Evolutionary conservation across 2,888 invertebrate species (phyloP).

Genomic region (Loripinus fragilis): DNA sequence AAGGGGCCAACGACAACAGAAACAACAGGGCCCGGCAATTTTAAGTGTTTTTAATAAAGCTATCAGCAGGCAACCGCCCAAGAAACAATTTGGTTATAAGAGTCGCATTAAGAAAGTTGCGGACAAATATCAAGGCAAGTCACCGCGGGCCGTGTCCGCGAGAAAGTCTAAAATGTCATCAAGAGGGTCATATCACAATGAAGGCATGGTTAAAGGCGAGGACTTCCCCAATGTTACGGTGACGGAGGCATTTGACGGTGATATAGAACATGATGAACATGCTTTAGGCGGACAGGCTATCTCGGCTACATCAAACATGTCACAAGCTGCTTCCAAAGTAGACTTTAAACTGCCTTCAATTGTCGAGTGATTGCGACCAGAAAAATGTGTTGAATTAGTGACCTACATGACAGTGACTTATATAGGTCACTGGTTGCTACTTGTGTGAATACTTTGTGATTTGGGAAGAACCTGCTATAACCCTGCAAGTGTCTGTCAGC

Average conservation of each 20-base stretch:
- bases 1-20: neutral
- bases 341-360: constrained; percentile 1
- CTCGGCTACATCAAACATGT: neutral
- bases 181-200: neutral
- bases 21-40: neutral
- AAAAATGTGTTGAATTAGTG: too few species aligned
- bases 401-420: too few species aligned
- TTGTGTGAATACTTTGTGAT: too few species aligned
- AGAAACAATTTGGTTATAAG: neutral
- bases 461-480: too few species aligned
- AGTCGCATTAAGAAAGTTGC: constrained; percentile 48
- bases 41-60: neutral
- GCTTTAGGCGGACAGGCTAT: neutral
- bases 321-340: neutral
- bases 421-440: too few species aligned
- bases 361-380: neutral
- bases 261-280: neutral
- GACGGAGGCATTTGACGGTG: neutral
- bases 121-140: constrained; percentile 41
- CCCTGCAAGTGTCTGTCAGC: too few species aligned
- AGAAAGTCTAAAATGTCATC: neutral
- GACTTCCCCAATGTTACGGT: neutral
- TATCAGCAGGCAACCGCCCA: neutral
- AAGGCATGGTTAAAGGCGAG: neutral
- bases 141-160: neutral